phyloP scores from a whole-genome alignment of 2,888 invertebrate species.

The Tenodera sinensis region DNA sequence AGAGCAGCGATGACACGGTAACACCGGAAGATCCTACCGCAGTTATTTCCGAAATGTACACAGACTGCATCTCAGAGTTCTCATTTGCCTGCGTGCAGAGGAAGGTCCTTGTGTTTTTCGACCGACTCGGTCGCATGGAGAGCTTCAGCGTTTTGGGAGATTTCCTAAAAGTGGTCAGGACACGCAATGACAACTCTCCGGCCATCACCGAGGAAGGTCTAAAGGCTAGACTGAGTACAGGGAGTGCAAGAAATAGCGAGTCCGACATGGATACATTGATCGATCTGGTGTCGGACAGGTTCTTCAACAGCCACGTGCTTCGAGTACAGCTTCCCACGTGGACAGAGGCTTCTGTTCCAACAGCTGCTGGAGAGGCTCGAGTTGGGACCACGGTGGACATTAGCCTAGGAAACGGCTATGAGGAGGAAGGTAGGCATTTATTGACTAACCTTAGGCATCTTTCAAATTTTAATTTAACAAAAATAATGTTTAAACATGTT shows the following conservation, averaged over 20 bases:
- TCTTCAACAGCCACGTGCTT: constrained; percentile 56
- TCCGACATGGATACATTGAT: constrained; percentile 45
- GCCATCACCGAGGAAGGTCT: constrained; percentile 26
- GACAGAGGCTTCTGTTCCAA: constrained; percentile 25
- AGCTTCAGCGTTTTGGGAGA: constrained; percentile 56
- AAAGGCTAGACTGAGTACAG: constrained; percentile 30
- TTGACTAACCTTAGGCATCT: too few relatives aligned
- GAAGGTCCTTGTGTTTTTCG: constrained; percentile 55
- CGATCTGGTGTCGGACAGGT: constrained; percentile 53
- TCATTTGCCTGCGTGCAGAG: constrained; percentile 57
- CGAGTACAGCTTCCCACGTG: constrained; percentile 37
- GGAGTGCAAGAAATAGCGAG: constrained; percentile 32
- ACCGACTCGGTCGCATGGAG: constrained; percentile 51
- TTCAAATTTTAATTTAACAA: too few relatives aligned
- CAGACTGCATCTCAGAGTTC: constrained; percentile 53
- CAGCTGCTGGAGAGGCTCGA: constrained; percentile 27
- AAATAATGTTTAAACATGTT: too few relatives aligned
- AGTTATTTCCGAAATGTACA: constrained; percentile 52
- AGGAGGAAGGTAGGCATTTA: constrained; percentile 31
- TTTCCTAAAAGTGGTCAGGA: constrained; percentile 44
- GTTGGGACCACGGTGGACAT: constrained; percentile 35
- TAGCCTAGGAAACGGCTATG: constrained; percentile 35
- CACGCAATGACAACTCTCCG: constrained; percentile 25
- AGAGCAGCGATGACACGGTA: constrained; percentile 15
- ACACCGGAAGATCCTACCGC: constrained; percentile 36